Evolutionary conservation across 2,113 vertebrate species (phyloP).

Genomic region (Xenopus borealis): DNA sequence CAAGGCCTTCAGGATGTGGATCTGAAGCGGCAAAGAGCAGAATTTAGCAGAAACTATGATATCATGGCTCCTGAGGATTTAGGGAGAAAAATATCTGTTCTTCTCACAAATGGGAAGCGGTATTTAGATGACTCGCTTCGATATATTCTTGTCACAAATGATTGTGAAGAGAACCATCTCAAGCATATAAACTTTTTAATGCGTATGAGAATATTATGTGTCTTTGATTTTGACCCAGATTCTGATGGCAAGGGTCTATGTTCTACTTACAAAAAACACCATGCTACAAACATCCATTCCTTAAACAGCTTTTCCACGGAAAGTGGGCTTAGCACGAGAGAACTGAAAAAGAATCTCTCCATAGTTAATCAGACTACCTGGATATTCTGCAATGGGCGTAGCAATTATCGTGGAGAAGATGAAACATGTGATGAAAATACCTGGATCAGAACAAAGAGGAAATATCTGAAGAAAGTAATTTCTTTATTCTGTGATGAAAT

Average conservation of each 20-base stretch:
- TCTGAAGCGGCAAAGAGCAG: slow-evolving; percentile 62
- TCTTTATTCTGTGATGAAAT: slow-evolving; percentile 73
- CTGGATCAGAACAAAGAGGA: slow-evolving; percentile 72
- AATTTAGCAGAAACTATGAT: slow-evolving; percentile 47
- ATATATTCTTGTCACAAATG: slow-evolving; percentile 77
- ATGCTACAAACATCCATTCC: slow-evolving; percentile 62
- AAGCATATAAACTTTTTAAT: slow-evolving; percentile 64
- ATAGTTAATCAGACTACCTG: slow-evolving; percentile 77
- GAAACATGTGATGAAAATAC: slow-evolving; percentile 67
- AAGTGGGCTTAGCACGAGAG: slow-evolving; percentile 47
- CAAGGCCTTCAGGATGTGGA: slow-evolving; percentile 57
- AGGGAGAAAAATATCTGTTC: slow-evolving; percentile 66
- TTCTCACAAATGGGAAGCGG: slow-evolving; percentile 69
- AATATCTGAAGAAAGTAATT: slow-evolving; percentile 62
- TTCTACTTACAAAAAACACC: slow-evolving; percentile 62
- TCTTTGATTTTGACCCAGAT: slow-evolving; percentile 79
- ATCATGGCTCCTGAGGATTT: slow-evolving; percentile 56
- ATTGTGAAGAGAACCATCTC: slow-evolving; percentile 61
- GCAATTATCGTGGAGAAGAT: slow-evolving; percentile 66
- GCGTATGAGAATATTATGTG: slow-evolving; percentile 72
- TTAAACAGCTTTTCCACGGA: slow-evolving; percentile 64
- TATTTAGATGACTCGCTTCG: slow-evolving; percentile 67
- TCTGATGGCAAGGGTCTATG: slow-evolving; percentile 70
- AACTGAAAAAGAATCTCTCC: slow-evolving; percentile 55
- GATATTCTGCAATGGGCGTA: slow-evolving; percentile 81